These are phyloP conservation scores for Drosophila demipolita DNA, from an alignment of 2,888 invertebrate species.

Conservation along the genomic window DNA sequence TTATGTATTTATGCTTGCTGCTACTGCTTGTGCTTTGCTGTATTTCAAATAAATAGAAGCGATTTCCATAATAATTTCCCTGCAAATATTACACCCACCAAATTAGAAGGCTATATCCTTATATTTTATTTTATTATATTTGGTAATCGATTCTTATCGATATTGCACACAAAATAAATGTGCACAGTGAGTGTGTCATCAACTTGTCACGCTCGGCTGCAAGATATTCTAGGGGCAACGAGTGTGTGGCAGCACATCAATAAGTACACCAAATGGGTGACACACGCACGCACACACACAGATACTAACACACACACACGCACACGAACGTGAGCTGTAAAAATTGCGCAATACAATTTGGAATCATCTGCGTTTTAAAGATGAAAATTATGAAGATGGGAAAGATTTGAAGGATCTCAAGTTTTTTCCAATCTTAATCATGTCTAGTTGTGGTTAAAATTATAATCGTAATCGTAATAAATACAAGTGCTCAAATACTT, in stretches of 20 bases:
- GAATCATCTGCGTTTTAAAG: slow-evolving; percentile 3
- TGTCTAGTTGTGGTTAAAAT: neutral
- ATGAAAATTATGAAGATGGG: neutral
- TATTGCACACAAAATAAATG: neutral
- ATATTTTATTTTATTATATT: slow-evolving; percentile 1
- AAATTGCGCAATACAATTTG: slow-evolving; percentile 47
- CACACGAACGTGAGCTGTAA: slow-evolving; percentile 48
- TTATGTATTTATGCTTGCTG: neutral
- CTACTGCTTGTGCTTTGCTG: neutral
- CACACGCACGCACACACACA: neutral
- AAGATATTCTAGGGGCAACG: neutral
- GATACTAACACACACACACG: slow-evolving; percentile 8
- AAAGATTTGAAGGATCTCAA: neutral
- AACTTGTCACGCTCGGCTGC: neutral
- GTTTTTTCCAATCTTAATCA: neutral
- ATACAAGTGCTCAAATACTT: neutral
- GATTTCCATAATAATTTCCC: neutral
- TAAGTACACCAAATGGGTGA: neutral
- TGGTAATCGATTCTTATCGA: slow-evolving; percentile 1
- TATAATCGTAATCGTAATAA: neutral
- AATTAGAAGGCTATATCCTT: neutral
- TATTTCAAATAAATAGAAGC: neutral
- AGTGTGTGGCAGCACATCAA: neutral
- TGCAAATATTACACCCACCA: neutral
- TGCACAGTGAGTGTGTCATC: neutral